phyloP scores from a whole-genome alignment of 2,888 invertebrate species.

The Agrotis clavis region DNA sequence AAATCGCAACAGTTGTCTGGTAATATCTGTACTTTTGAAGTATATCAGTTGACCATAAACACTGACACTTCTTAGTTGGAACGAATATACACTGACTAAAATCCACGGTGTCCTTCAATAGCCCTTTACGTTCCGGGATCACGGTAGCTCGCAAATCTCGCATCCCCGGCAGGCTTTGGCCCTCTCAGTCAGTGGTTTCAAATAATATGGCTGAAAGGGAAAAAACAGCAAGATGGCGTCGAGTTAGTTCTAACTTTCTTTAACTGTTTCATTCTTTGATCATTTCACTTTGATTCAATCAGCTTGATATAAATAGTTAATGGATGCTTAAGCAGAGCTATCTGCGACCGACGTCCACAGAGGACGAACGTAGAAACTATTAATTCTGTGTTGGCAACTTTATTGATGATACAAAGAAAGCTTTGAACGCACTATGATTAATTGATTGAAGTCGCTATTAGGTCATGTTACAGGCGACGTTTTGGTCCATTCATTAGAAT shows the following conservation, averaged over 20 bases:
- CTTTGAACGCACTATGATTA: constrained; percentile 24
- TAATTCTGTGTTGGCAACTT: constrained; percentile 53
- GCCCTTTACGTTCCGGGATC: too few relatives aligned
- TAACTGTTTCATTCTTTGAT: background rate
- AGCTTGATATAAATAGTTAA: constrained; percentile 33
- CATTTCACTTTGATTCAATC: constrained; percentile 8
- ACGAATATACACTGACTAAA: too few relatives aligned
- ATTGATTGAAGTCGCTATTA: constrained; percentile 3
- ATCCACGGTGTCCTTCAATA: too few relatives aligned
- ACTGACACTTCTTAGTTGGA: too few relatives aligned
- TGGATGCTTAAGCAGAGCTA: constrained; percentile 36
- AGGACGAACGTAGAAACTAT: constrained; percentile 45
- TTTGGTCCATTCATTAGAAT: background rate
- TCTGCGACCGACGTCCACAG: constrained; percentile 7
- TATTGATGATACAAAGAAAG: constrained; percentile 60
- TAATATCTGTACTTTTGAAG: too few relatives aligned
- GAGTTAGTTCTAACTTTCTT: background rate
- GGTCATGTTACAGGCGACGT: background rate
- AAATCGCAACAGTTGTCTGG: too few relatives aligned
- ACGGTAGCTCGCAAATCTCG: too few relatives aligned
- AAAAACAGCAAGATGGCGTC: background rate
- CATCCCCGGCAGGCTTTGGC: too few relatives aligned
- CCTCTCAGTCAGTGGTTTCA: too few relatives aligned
- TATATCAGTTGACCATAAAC: too few relatives aligned
- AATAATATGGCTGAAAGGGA: too few relatives aligned